Base-by-base conservation (phyloP, 2,888 invertebrate genomes). In the Anthoptus insignis region DNA sequence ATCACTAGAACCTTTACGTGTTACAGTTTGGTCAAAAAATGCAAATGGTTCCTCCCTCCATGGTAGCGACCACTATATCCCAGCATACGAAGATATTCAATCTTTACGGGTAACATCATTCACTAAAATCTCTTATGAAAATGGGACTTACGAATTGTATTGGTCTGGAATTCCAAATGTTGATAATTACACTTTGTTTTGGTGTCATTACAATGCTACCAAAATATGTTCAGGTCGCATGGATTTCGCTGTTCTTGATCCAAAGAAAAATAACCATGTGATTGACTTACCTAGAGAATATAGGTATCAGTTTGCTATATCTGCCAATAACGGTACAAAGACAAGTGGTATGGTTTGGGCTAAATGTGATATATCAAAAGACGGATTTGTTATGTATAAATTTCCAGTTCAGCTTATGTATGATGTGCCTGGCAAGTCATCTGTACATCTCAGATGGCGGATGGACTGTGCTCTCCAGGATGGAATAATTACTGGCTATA, bases 261-360 rank as follows among this genome's bases (percentile, higher is more conserved):
- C 87, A 8, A 74, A 77, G 6, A 83, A 84, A 67, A 88, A 79
- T 91, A 79, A 94, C 89, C 78, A 95, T 79, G 95, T 95, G 50
- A 93, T 96, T 73, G 94, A 95, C 22, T 92, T 96, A 19, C 94
- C 94, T 3, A 69, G 90, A 89, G 94, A 95, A 59, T 89, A 88
- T 66, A 94, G 94, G 32, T 96, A 95, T 81, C 97, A 95, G 78
- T 97, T 98, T 91, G 98, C 97, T 1, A 97, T 98, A 67, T 95
- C 98, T 5, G 97, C 97, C 0, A 97, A 98, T 78, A 95, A 95
- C 45, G 86, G 89, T 0, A 83, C 83, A 3, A 94, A 93, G 67
- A 97, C 97, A 72, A 97, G 97, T 80, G 98, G 98, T 1, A 97
- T 98, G 96, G 94, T 96, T 11, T 98, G 98, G 98, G 96, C 97